Base-by-base conservation (phyloP, 2,797 vertebrate genomes). In the Chiloscyllium punctatum region DNA sequence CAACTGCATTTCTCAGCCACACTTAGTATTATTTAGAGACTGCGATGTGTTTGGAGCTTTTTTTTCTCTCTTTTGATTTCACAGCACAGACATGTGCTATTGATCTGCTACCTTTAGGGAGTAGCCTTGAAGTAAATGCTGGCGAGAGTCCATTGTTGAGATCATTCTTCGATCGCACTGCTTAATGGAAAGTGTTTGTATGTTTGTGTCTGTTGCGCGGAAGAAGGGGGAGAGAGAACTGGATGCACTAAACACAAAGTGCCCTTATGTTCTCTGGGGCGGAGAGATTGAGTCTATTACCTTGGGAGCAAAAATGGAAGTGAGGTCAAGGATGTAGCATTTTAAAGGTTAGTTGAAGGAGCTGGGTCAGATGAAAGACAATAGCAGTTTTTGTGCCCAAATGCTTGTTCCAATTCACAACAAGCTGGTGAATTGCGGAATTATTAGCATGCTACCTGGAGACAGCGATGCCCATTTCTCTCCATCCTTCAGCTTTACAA, bases 71-170 rank as follows among this genome's bases (percentile, higher is more conserved):
- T 68, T 92, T 92, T 92, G 71, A 95, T 95, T 77, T 21, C 71
- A 48, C 69, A 53, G 71, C 18, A 18, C 71, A 95, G 94, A 74
- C 71, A 33, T 95, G 94, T 95, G 94, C 16, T 95, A 95, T 95
- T 51, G 94, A 95, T 95, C 94, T 27, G 5, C 27, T 53, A 21
- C 42, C 71, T 74, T 95, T 27, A n/a, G 94, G 94, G 94, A 95
- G 5, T 51, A 77, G 71, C 71, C 94, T 77, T 77, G 94, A 72
- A 95, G 94, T 69, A 77, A 95, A 95, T 48, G 48, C 68, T 95
- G 94, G 71, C 94, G 48, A 25, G 71, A 77, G 37, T 77, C 94
- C 69, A 95, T 95, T 77, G 94, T 53, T 95, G 69, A 95, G 94
- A n/a, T 95, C 42, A 95, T 72, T 27, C 94, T 77, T 95, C 94